Evolutionary conservation across 2,113 vertebrate species (phyloP).

Genomic region (Oplegnathus fasciatus): DNA sequence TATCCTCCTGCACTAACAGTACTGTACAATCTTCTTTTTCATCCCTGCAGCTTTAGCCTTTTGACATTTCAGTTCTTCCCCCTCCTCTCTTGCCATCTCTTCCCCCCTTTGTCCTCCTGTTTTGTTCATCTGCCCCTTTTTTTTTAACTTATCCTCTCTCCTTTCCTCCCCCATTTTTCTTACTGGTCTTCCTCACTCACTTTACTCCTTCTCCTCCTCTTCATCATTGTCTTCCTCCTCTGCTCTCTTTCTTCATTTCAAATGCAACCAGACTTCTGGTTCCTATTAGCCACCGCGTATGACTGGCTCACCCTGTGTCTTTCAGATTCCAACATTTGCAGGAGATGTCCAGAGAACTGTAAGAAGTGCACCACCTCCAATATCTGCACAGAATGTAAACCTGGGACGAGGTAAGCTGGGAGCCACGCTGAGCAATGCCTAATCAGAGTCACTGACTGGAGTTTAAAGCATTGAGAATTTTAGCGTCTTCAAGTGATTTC

Average conservation of each 20-base stretch:
- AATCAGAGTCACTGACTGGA: background rate
- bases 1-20: constrained; percentile 45
- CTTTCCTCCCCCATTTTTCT: constrained; percentile 23
- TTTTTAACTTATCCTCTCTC: constrained; percentile 8
- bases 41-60: constrained; percentile 41
- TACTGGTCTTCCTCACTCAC: background rate
- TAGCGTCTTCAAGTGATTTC: background rate
- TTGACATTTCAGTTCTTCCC: constrained; percentile 25
- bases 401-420: constrained; percentile 90
- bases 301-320: constrained; percentile 52
- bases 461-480: background rate
- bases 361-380: constrained; percentile 90
- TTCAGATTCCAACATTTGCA: constrained; percentile 91
- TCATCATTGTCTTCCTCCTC: constrained; percentile 17
- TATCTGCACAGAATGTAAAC: constrained; percentile 94
- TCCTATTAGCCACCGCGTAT: constrained; percentile 40
- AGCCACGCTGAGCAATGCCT: background rate
- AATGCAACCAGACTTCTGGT: constrained; percentile 33
- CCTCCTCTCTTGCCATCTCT: constrained; percentile 33
- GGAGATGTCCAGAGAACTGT: constrained; percentile 95
- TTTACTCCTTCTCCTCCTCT: background rate
- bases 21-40: constrained; percentile 46
- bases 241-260: constrained; percentile 7
- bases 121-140: constrained; percentile 38
- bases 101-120: constrained; percentile 25